A percentile compares a stretch with the other conserved stretches of the same genome.
These are phyloP conservation scores for Bombyx mandarina DNA, from an alignment of 1,140 invertebrate genomes.

Conservation along the genomic window DNA sequence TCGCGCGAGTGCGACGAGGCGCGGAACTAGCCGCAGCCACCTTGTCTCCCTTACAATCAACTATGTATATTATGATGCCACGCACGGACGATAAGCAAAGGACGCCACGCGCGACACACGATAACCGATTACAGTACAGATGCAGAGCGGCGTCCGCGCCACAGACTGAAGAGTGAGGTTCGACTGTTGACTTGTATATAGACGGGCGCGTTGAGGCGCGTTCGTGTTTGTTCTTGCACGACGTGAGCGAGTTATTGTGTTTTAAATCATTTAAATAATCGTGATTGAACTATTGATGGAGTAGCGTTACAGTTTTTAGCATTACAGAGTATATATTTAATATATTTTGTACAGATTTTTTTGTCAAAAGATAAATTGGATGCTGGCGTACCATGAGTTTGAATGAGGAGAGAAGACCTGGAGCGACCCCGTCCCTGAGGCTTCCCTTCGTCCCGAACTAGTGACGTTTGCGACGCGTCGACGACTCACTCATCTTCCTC, in stretches of 20 bases:
- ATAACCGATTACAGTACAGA: conserved; percentile 47
- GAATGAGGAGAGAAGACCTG: conserved; percentile 57
- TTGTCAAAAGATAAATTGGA: conserved; percentile 72
- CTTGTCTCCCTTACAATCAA: conserved; percentile 31
- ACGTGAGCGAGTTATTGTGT: conserved; percentile 65
- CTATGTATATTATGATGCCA: conserved; percentile 63
- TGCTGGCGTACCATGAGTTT: conserved; percentile 66
- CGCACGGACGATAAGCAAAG: conserved; percentile 68
- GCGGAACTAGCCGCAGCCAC: conserved; percentile 72
- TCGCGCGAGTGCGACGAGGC: conserved; percentile 89
- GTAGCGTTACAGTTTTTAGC: conserved; percentile 70
- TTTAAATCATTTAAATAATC: conserved; percentile 69
- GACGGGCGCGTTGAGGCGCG: conserved; percentile 15
- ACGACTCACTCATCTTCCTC: conserved; percentile 25
- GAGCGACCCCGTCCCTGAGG: conserved; percentile 36
- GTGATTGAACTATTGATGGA: conserved; percentile 67
- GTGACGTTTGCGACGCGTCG: conserved; percentile 21
- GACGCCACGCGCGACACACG: conserved; percentile 43
- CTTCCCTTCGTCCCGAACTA: conserved; percentile 44
- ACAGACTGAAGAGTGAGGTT: background rate
- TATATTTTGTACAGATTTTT: conserved; percentile 73
- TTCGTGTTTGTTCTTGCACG: conserved; percentile 67
- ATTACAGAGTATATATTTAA: conserved; percentile 72
- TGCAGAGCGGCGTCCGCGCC: conserved; percentile 18
- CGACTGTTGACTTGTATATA: conserved; percentile 57